Percentiles rank a stretch among this genome's conserved stretches.
Conservation (phyloP, 2,797 vertebrate species). For the Urosaurus nigricauda region DNA sequence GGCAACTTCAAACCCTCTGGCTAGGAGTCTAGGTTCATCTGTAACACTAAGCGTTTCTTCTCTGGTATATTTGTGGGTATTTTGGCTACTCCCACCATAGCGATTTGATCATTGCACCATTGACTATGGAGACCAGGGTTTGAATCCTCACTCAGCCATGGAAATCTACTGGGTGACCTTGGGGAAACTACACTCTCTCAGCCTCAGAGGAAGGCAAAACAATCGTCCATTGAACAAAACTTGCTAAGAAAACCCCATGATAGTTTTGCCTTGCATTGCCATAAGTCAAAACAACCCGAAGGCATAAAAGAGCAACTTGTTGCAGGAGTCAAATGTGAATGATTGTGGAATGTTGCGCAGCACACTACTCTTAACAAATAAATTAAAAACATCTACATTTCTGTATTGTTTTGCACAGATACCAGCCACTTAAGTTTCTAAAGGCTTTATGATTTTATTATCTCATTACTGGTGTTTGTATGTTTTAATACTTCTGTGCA, state of each 20-base stretch:
- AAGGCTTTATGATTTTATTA: background rate
- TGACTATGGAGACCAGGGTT: too few relatives aligned
- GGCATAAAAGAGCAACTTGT: background rate
- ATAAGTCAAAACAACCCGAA: too few relatives aligned
- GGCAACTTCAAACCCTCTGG: background rate
- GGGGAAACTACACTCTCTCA: too few relatives aligned
- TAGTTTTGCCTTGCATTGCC: too few relatives aligned
- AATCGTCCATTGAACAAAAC: too few relatives aligned
- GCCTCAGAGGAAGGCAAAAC: too few relatives aligned
- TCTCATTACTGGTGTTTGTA: background rate
- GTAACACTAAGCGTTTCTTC: background rate
- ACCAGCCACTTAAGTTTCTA: rapidly evolving
- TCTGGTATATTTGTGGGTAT: background rate
- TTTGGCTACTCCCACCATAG: background rate
- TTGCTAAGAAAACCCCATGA: too few relatives aligned
- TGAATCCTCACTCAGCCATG: too few relatives aligned
- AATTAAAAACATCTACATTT: background rate
- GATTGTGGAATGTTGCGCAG: background rate
- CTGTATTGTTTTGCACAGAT: background rate
- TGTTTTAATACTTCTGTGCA: background rate
- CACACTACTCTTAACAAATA: too few relatives aligned
- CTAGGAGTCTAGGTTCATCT: background rate
- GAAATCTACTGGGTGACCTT: too few relatives aligned
- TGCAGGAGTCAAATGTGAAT: background rate
- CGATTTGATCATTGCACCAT: too few relatives aligned